phyloP scores from a whole-genome alignment of 2,888 invertebrate species.

The Cataglyphis albicans region DNA sequence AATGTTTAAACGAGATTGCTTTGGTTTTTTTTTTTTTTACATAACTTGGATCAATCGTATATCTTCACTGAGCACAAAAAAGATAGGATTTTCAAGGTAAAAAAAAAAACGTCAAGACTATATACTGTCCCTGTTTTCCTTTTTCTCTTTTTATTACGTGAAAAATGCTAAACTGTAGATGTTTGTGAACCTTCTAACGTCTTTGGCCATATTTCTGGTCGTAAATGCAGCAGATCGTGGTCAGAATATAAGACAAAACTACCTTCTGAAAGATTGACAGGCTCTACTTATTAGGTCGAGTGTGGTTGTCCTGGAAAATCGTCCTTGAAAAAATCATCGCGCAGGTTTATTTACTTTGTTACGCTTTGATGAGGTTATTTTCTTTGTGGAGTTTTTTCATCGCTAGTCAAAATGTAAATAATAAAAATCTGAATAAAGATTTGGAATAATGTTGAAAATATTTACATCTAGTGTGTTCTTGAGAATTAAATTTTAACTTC shows the following conservation, averaged over 20 bases:
- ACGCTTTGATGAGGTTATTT: slow-evolving; percentile 65
- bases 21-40: background rate
- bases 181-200: slow-evolving; percentile 84
- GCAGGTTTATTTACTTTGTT: slow-evolving; percentile 66
- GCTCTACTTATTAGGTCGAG: slow-evolving; percentile 42
- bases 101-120: background rate
- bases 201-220: slow-evolving; percentile 84
- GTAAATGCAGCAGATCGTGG: slow-evolving; percentile 84
- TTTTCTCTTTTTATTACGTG: background rate
- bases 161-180: slow-evolving; percentile 69
- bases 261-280: slow-evolving; percentile 32
- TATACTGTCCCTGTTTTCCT: slow-evolving; percentile 2
- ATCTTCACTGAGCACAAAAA: slow-evolving; percentile 26
- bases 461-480: background rate
- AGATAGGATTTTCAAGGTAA: background rate
- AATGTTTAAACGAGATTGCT: too few species aligned
- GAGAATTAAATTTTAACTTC: background rate
- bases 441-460: background rate
- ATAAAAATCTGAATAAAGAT: background rate
- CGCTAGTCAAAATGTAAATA: background rate
- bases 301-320: slow-evolving; percentile 68
- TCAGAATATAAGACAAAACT: slow-evolving; percentile 82
- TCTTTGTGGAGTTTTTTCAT: background rate
- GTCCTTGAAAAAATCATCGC: slow-evolving; percentile 77
- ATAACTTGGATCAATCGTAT: background rate